Evolutionary conservation across 2,113 vertebrate genomes (phyloP).

Genomic region (Struthidea cinerea): DNA sequence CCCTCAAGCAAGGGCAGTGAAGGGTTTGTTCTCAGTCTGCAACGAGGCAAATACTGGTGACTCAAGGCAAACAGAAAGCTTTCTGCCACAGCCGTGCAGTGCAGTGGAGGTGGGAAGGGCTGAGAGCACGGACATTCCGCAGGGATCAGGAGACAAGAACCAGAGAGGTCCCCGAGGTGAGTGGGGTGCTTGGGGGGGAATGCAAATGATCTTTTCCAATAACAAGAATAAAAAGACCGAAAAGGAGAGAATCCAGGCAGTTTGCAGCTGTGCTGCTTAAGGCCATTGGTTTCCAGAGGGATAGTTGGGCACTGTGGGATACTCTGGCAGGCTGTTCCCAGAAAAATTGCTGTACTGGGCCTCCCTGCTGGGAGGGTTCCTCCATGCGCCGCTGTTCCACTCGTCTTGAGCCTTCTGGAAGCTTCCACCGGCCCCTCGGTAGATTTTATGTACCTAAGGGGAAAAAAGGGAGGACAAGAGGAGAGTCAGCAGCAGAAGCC

Average conservation of each 20-base stretch:
- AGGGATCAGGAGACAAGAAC: background rate
- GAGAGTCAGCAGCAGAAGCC: background rate
- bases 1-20: background rate
- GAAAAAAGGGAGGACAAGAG: background rate
- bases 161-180: background rate
- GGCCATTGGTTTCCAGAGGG: constrained; percentile 74
- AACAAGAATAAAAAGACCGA: constrained; percentile 6
- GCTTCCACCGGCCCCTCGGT: constrained; percentile 87
- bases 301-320: constrained; percentile 90
- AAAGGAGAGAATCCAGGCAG: constrained; percentile 42
- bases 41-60: background rate
- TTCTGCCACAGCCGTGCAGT: background rate
- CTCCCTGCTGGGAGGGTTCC: constrained; percentile 78
- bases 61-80: background rate
- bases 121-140: background rate
- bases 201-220: constrained; percentile 31
- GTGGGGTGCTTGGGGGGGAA: background rate
- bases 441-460: constrained; percentile 87
- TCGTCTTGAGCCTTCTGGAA: constrained; percentile 89
- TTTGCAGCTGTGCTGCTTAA: constrained; percentile 28
- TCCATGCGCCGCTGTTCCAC: constrained; percentile 86
- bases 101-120: background rate
- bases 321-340: constrained; percentile 90
- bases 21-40: background rate
- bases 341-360: constrained; percentile 83